Evolutionary conservation across 23 tunicate species (phyloP).

Genomic region (Styela plicata): DNA sequence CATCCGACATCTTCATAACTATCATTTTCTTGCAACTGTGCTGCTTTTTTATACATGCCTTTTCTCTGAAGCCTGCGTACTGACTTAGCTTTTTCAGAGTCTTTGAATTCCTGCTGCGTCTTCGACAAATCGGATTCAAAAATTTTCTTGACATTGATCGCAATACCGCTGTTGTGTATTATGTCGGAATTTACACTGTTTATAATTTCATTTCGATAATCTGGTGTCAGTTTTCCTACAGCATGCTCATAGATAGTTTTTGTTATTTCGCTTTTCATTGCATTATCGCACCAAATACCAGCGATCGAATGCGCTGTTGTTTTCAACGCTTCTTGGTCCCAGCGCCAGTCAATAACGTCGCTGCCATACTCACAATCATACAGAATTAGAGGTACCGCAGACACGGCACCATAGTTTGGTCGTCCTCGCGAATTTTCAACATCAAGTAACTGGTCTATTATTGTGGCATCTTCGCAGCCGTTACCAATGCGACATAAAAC

Average conservation of each 20-base stretch:
- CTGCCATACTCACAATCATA: conserved; percentile 46
- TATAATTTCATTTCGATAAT: not conserved
- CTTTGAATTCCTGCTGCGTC: conserved; percentile 17
- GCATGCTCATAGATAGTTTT: not conserved
- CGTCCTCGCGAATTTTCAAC: conserved; percentile 41
- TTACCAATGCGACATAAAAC: conserved; percentile 33
- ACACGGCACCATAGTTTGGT: conserved; percentile 6
- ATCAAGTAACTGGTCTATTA: conserved; percentile 47
- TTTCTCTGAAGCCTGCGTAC: conserved; percentile 21
- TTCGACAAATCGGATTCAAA: conserved; percentile 5
- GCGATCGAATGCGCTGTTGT: conserved; percentile 33
- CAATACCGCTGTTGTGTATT: too few relatives aligned
- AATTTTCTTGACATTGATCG: not conserved
- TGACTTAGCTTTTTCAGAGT: not conserved
- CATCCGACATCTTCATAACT: conserved; percentile 8
- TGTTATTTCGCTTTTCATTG: conserved; percentile 32
- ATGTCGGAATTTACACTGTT: not conserved
- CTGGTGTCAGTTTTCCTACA: not conserved
- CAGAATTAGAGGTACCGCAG: conserved; percentile 33
- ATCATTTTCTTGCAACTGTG: not conserved
- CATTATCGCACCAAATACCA: conserved; percentile 11
- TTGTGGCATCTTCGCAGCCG: conserved; percentile 5
- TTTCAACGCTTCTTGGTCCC: conserved; percentile 45
- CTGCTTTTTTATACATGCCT: conserved; percentile 23
- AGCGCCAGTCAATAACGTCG: conserved; percentile 63